Evolutionary conservation across 2,113 vertebrate species (phyloP), one percentile per base, ranked within the genome.

Genomic region (Motacilla tschutschensis): DNA sequence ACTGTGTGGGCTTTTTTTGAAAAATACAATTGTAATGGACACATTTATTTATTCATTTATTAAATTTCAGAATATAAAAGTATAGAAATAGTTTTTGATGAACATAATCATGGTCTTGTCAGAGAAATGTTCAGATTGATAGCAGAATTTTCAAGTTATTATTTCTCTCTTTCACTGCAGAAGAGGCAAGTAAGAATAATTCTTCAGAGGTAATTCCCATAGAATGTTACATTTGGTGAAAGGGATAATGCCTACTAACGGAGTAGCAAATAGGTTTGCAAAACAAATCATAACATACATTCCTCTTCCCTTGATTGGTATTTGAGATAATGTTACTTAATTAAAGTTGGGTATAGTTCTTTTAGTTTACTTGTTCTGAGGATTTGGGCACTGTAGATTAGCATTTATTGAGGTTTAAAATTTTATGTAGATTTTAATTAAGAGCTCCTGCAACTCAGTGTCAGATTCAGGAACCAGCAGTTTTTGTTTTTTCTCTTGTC

Each of bases 281-380:
- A 81, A 79, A 71, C 44, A 75, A 67, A 57, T 51, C 4, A 58
- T 72, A 38, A 64, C 75, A 81, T 84, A 65, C 48, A 36, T 70
- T 90, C 29, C 5, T 76, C 72, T 84, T 59, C 36, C 41, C 43
- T 53, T 90, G 66, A 47, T 31, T 79, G 16, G 28, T 67, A 21
- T 77, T 91, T 70, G 64, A 87, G 67, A 51, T 69, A 64, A 65
- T 69, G 43, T 18, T 53, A 57, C n/a, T 83, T 88, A 62, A 89
- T 87, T 85, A 64, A 74, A 80, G 38, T 64, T 78, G 9, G 14
- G 3, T 59, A 43, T 69, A 51, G 16, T 43, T 55, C 57, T 78
- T 88, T 83, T 59, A 18, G 66, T 87, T 69, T 85, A 78, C 54
- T 64, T 83, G 28, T 36, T 83, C 70, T 69, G 73, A 90, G 80